phyloP scores from a whole-genome alignment of 2,797 vertebrate species.

The Chiroxiphia lanceolata region DNA sequence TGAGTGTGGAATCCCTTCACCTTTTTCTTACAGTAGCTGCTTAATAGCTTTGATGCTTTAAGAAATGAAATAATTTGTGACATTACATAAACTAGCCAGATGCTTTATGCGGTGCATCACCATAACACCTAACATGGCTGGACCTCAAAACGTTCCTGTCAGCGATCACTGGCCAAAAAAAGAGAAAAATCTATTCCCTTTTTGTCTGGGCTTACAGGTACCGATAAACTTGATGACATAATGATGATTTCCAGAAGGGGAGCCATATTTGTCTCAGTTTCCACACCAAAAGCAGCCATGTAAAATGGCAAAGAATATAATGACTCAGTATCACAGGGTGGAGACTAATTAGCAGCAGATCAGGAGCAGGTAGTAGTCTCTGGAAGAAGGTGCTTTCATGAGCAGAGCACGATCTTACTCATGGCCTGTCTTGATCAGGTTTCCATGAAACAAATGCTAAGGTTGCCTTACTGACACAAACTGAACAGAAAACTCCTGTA shows the following conservation, averaged over 20 bases:
- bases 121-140: background rate
- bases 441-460: constrained; percentile 25
- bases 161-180: background rate
- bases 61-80: background rate
- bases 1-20: background rate
- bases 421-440: constrained; percentile 25
- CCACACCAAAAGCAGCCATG: constrained; percentile 40
- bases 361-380: constrained; percentile 34
- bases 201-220: background rate
- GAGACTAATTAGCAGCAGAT: constrained; percentile 55
- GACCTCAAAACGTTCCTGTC: background rate
- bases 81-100: background rate
- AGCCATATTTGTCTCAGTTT: constrained; percentile 40
- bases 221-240: background rate
- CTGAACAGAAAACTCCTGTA: background rate
- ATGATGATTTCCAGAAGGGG: constrained; percentile 24
- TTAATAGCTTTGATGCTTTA: background rate
- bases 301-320: constrained; percentile 57
- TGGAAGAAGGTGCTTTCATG: constrained; percentile 52
- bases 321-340: constrained; percentile 47
- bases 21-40: background rate
- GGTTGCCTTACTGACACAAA: background rate
- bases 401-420: constrained; percentile 27
- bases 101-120: background rate
- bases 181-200: background rate